A percentile compares a stretch with the other conserved stretches of the same genome.
Evolutionary conservation across 1,140 invertebrate species (phyloP).

Genomic region (Euura lappo): DNA sequence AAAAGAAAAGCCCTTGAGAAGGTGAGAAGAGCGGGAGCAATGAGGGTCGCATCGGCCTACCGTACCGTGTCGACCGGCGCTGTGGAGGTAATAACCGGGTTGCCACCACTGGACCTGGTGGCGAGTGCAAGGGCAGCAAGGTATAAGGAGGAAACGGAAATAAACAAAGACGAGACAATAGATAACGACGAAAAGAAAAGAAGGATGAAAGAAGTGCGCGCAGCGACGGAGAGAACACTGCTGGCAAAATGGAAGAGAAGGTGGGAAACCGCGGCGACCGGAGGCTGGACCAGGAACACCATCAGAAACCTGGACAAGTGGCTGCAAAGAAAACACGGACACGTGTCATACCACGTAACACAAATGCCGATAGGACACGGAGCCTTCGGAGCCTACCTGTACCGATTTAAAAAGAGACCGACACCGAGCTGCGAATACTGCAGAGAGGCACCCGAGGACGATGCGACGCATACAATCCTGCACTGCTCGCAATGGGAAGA

Average conservation of each 20-base stretch:
- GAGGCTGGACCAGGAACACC: constrained; percentile 25
- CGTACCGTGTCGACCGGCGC: no score
- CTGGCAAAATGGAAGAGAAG: constrained; percentile 20
- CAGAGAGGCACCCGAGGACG: no score
- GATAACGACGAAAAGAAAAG: constrained; percentile 9
- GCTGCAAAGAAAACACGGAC: constrained; percentile 23
- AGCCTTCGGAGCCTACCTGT: constrained; percentile 24
- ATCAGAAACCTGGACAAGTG: constrained; percentile 29
- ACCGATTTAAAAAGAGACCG: constrained; percentile 21
- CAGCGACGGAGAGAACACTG: no score
- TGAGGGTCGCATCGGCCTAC: constrained; percentile 27
- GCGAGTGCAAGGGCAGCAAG: background rate
- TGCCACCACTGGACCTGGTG: constrained; percentile 30
- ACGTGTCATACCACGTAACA: constrained; percentile 26
- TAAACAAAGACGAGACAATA: background rate
- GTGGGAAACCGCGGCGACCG: constrained; percentile 20
- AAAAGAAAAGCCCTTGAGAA: constrained; percentile 18
- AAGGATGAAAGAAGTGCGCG: background rate
- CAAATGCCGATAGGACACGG: constrained; percentile 32
- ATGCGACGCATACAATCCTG: no score
- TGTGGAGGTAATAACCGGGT: no score
- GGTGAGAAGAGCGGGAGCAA: constrained; percentile 22
- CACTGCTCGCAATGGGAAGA: no score
- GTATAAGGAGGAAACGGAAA: background rate
- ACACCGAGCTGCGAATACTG: constrained; percentile 12